Conservation (phyloP, 2,113 vertebrate species). For the Penelope pileata region DNA sequence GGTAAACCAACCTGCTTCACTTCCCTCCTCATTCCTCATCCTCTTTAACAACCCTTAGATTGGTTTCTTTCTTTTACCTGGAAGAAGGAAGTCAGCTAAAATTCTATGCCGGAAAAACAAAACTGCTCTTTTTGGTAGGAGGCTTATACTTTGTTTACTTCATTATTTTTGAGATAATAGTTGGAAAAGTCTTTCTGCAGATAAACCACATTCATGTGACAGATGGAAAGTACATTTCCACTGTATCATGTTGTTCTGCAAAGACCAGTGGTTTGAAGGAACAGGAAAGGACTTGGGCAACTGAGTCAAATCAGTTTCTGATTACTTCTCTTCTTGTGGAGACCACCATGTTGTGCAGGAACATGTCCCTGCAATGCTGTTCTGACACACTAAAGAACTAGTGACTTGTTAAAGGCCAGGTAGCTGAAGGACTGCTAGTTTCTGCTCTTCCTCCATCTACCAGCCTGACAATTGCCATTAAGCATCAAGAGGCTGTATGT, state of each 20-base stretch:
- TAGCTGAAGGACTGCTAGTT: background rate
- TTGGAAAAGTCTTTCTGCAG: slow-evolving; percentile 19
- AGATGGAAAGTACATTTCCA: background rate
- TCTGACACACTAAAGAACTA: background rate
- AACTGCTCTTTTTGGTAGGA: background rate
- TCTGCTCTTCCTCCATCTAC: background rate
- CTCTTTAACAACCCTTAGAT: background rate
- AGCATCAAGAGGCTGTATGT: background rate
- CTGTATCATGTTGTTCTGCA: background rate
- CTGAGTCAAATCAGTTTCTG: slow-evolving; percentile 21
- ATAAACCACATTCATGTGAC: background rate
- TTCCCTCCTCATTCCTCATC: background rate
- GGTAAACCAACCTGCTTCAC: fast-evolving
- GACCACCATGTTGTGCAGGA: background rate
- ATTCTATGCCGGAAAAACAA: background rate
- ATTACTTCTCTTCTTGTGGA: slow-evolving; percentile 42
- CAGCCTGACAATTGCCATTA: background rate
- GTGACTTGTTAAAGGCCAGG: background rate
- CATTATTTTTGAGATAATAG: slow-evolving; percentile 33
- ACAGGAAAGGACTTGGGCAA: background rate
- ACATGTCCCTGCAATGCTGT: background rate
- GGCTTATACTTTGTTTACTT: slow-evolving; percentile 11
- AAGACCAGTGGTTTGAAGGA: background rate
- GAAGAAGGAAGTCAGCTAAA: background rate
- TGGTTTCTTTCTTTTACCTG: background rate